These are phyloP conservation scores for Phalacrocorax carbo DNA, from an alignment of 2,113 vertebrate genomes.

Conservation along the genomic window DNA sequence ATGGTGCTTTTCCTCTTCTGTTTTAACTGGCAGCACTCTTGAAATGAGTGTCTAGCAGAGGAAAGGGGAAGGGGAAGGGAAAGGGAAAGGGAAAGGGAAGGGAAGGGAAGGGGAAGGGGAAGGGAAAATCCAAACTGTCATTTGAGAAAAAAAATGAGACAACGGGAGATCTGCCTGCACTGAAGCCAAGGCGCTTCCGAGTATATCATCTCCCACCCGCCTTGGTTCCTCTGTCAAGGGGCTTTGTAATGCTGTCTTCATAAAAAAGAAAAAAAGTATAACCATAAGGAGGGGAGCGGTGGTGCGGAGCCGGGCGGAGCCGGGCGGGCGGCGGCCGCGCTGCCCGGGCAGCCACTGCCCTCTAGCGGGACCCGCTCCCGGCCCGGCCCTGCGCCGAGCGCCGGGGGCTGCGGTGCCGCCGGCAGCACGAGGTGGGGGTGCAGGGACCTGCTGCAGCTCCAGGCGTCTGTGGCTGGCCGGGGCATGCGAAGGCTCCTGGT, in stretches of 20 bases:
- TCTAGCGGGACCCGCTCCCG: neutral
- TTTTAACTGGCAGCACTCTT: neutral
- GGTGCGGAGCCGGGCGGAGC: neutral
- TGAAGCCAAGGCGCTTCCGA: neutral
- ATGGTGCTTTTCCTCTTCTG: neutral
- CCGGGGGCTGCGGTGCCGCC: neutral
- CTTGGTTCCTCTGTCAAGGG: neutral
- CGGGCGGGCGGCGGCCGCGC: neutral
- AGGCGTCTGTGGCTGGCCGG: neutral
- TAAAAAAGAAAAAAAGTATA: neutral
- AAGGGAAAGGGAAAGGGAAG: no score
- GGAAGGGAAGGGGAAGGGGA: no score
- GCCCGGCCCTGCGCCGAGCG: fast-evolving
- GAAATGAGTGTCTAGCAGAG: neutral
- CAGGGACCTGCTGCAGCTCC: neutral
- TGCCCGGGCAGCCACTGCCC: neutral
- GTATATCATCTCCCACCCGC: no score
- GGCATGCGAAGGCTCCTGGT: neutral
- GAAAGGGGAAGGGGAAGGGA: no score
- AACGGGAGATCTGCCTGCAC: neutral
- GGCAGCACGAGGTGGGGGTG: fast-evolving
- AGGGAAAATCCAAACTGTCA: neutral
- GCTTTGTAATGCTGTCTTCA: neutral
- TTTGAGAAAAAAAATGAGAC: neutral
- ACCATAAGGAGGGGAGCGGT: no score